Percentiles rank a stretch among this genome's conserved stretches.
Evolutionary conservation across 2,797 vertebrate genomes (phyloP).

Genomic region (Oryzias dopingdopingensis): DNA sequence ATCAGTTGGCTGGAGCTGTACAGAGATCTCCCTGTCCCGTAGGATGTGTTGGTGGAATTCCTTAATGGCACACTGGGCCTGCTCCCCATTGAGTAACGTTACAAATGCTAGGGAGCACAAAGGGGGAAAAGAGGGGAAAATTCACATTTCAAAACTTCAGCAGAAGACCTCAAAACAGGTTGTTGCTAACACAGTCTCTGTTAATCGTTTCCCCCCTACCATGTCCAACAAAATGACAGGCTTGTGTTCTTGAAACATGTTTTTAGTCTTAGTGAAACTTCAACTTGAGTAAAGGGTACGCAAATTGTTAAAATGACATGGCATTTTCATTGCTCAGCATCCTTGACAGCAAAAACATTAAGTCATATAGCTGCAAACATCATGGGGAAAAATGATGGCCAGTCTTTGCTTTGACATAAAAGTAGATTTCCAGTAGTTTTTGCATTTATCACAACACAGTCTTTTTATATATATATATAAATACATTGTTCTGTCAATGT

Average conservation of each 20-base stretch:
- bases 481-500: too few relatives aligned
- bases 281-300: constrained; percentile 7
- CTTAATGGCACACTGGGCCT: constrained; percentile 87
- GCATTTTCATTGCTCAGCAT: constrained; percentile 3
- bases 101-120: constrained; percentile 78
- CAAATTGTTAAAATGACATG: constrained; percentile 7
- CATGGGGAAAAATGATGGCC: too few relatives aligned
- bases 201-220: neutral
- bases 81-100: constrained; percentile 89
- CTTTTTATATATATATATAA: too few relatives aligned
- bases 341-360: constrained; percentile 1
- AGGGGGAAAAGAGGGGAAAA: constrained; percentile 11
- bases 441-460: too few relatives aligned
- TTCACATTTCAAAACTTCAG: constrained; percentile 7
- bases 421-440: too few relatives aligned
- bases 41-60: constrained; percentile 84
- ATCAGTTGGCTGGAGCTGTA: constrained; percentile 92
- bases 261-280: constrained; percentile 23
- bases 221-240: constrained; percentile 20
- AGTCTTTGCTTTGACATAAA: too few relatives aligned
- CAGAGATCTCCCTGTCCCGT: constrained; percentile 86
- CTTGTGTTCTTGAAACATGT: constrained; percentile 18
- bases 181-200: constrained; percentile 6
- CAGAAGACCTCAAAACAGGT: constrained; percentile 14
- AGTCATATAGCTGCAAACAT: too few relatives aligned